These are phyloP conservation scores for Meiosimyza decipiens DNA, from an alignment of 2,888 invertebrate species.

Conservation along the genomic window DNA sequence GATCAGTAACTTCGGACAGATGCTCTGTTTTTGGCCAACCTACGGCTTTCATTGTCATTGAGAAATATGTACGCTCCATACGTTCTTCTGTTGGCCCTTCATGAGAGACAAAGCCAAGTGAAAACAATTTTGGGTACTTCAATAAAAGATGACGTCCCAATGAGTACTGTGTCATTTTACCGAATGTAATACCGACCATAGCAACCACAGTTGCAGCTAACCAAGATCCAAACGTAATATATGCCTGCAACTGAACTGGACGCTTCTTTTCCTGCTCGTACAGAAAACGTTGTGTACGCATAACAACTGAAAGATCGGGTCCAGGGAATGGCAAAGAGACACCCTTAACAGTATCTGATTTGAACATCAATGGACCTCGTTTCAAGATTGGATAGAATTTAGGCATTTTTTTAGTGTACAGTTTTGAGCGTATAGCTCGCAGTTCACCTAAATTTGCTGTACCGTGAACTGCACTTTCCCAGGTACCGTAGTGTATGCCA, in stretches of 20 bases:
- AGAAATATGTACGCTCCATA: conserved; percentile 73
- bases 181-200: conserved; percentile 73
- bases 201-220: conserved; percentile 68
- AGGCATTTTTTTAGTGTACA: conserved; percentile 76
- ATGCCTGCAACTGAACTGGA: conserved; percentile 83
- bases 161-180: conserved; percentile 72
- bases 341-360: conserved; percentile 61
- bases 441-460: conserved; percentile 76
- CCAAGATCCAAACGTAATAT: conserved; percentile 73
- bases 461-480: conserved; percentile 87
- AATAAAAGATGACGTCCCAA: conserved; percentile 75
- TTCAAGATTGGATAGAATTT: conserved; percentile 72
- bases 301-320: conserved; percentile 84
- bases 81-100: conserved; percentile 74
- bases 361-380: conserved; percentile 70
- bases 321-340: conserved; percentile 86
- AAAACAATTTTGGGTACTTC: conserved; percentile 78
- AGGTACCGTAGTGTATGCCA: conserved; percentile 84
- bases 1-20: conserved; percentile 69
- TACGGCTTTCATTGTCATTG: conserved; percentile 77
- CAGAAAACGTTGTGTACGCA: conserved; percentile 82
- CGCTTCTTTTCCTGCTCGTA: conserved; percentile 75
- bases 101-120: conserved; percentile 75
- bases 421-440: conserved; percentile 72
- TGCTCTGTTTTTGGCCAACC: conserved; percentile 80